phyloP scores from a whole-genome alignment of 92 coral and sea anemone genomes.

The Pocillopora grandis region DNA sequence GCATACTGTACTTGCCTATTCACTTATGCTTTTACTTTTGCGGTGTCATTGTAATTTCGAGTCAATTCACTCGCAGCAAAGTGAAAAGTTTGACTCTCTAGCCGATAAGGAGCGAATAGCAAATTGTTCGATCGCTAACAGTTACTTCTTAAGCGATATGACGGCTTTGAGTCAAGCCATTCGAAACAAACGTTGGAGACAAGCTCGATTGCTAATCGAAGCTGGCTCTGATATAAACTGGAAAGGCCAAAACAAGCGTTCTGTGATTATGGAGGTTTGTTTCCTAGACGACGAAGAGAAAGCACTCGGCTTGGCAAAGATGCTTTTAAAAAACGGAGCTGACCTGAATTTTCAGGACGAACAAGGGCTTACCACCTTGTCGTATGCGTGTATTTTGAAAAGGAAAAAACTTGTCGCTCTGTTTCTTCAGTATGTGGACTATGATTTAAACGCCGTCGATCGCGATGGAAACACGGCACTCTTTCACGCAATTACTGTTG shows the following conservation, averaged over 20 bases:
- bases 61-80: constrained; percentile 2
- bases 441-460: constrained; percentile 70
- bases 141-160: constrained; percentile 32
- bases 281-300: constrained; percentile 74
- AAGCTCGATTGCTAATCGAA: constrained; percentile 69
- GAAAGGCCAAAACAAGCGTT: constrained; percentile 56
- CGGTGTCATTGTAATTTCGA: constrained; percentile 10
- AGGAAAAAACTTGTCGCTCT: constrained; percentile 59
- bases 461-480: constrained; percentile 75
- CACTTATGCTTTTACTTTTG: not conserved
- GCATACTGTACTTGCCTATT: constrained; percentile 2
- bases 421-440: constrained; percentile 69
- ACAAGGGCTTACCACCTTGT: constrained; percentile 69
- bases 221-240: constrained; percentile 76
- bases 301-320: constrained; percentile 64
- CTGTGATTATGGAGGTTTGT: constrained; percentile 77
- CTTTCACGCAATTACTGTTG: constrained; percentile 77
- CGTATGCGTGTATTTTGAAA: constrained; percentile 69
- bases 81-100: constrained; percentile 7
- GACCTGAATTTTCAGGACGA: constrained; percentile 59
- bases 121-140: not conserved
- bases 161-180: constrained; percentile 73
- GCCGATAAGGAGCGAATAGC: not conserved
- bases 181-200: constrained; percentile 72
- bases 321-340: constrained; percentile 76